These are phyloP conservation scores for Eretmochelys imbricata DNA, from an alignment of 2,113 vertebrate species.

Conservation along the genomic window DNA sequence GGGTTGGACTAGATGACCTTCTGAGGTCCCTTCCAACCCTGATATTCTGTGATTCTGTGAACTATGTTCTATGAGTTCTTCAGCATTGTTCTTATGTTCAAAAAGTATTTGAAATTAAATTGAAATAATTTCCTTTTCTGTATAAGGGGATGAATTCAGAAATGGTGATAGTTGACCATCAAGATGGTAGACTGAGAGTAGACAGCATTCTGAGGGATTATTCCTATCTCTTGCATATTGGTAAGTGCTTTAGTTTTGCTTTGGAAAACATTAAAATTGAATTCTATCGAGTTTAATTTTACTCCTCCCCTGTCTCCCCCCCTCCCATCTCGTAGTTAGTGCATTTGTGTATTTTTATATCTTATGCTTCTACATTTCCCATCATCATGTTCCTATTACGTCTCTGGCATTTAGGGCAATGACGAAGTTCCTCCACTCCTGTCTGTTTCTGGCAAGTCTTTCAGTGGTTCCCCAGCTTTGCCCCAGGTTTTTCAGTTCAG, in stretches of 20 bases:
- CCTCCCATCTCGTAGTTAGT: background rate
- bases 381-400: background rate
- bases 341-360: background rate
- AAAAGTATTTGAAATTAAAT: background rate
- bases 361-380: background rate
- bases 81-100: background rate
- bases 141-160: constrained; percentile 82
- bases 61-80: background rate
- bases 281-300: background rate
- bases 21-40: too few relatives aligned
- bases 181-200: constrained; percentile 81
- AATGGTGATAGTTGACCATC: constrained; percentile 83
- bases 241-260: constrained; percentile 80
- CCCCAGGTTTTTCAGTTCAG: too few relatives aligned
- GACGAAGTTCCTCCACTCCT: too few relatives aligned
- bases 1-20: too few relatives aligned
- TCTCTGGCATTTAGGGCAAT: too few relatives aligned
- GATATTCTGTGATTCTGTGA: too few relatives aligned
- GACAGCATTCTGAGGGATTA: constrained; percentile 85
- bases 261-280: background rate
- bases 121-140: background rate
- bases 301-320: background rate
- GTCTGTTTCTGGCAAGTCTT: too few relatives aligned
- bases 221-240: constrained; percentile 88
- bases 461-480: too few relatives aligned